Evolutionary conservation across 1,140 invertebrate genomes (phyloP), one percentile per base, ranked within the genome.

Genomic region (Cephus cinctus): DNA sequence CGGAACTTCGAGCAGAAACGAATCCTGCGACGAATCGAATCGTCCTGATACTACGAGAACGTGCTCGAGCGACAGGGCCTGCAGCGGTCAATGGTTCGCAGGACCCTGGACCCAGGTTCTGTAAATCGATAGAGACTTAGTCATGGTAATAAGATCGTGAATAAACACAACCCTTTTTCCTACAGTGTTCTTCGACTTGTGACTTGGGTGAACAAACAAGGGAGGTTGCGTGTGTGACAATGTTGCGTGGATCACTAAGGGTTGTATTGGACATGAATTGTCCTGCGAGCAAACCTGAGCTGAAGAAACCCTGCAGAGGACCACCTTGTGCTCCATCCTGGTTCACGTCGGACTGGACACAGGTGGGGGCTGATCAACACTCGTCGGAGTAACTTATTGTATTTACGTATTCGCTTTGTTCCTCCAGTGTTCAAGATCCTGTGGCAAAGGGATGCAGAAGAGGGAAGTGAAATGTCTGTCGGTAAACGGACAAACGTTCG

Each of bases 61-160:
- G 2, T 90, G 88, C 54, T 78, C 78, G 39, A 82, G 80, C 32
- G 80, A 80, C 32, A 78, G 74, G 52, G 69, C 77, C 4, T 89
- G 86, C 62, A 79, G 80, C 15, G 83, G 81, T 1, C 78, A 83
- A 52, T 90, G 87, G 87, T 86, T 85, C 53, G 67, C 75, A 15
- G 84, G 86, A 14, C 79, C 84, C 1, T 89, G 87, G 87, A 71
- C 79, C 2, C 65, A 81, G 69, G 81, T n/a, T n/a, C n/a, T n/a
- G n/a, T 81, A 57, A 16, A 79, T 78, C 43, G 70, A 70, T 56
- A 73, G 73, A 42, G 62, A 68, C 38, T 73, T 69, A 39, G 70
- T 70, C 52, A 76, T 76, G 30, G 65, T 75, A 8, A 75, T 67
- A 50, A 27, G 82, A 64, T 72, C 68, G 56, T 47, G 47, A 44